Evolutionary conservation across 2,113 vertebrate species (phyloP).

Genomic region (Anser brachyrhynchus): DNA sequence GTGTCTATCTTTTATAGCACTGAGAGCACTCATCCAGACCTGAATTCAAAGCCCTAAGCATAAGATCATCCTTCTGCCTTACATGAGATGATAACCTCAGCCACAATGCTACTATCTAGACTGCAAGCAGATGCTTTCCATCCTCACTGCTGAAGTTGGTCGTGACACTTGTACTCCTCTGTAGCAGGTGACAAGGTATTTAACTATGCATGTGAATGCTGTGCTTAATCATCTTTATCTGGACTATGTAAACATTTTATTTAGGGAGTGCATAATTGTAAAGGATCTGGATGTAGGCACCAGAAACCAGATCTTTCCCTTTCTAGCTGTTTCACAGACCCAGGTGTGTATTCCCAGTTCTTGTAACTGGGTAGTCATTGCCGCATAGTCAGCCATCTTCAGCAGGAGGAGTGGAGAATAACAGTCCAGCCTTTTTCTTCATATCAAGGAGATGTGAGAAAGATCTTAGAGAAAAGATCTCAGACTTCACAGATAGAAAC

Average conservation of each 20-base stretch:
- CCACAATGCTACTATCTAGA: neutral
- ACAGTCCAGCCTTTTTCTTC: neutral
- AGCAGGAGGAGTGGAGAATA: neutral
- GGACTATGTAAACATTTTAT: neutral
- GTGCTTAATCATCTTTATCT: neutral
- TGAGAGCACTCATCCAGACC: neutral
- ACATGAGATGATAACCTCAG: neutral
- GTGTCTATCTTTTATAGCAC: neutral
- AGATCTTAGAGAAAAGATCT: neutral
- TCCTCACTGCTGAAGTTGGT: neutral
- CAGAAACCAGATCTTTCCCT: neutral
- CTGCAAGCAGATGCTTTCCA: neutral
- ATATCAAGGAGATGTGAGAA: neutral
- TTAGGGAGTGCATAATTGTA: neutral
- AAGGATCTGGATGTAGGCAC: neutral
- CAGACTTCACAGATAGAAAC: neutral
- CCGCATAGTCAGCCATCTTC: neutral
- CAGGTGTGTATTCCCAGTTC: neutral
- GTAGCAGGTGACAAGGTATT: neutral
- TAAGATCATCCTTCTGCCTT: neutral
- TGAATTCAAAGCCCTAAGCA: neutral
- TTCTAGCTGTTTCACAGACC: neutral
- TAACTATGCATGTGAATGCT: neutral
- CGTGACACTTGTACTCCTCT: neutral
- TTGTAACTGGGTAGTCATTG: neutral